Base-by-base conservation (phyloP, 1,140 invertebrate species). In the Trichogramma pretiosum region DNA sequence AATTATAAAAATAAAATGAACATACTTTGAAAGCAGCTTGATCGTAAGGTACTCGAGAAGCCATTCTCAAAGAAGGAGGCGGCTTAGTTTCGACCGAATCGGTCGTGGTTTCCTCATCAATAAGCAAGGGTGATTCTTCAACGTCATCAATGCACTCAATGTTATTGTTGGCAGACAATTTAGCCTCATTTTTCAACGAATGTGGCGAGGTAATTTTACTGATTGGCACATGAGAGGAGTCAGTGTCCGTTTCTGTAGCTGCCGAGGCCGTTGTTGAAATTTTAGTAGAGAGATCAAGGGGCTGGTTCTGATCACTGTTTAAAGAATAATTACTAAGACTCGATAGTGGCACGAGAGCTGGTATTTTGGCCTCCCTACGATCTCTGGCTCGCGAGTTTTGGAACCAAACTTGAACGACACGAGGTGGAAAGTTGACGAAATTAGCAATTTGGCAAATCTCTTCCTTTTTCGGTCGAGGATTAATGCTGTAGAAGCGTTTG, bases 351-450 rank as follows among this genome's bases (percentile, higher is more conserved):
- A 80, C 68, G 32, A 78, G 62, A 17, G 75, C 73, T 16, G 81
- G 72, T 44, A 81, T 70, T 8, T 80, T 82, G 4, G 65, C 69
- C 59, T 84, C 83, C 53, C 89, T 77, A 22, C 92, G 79, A 62
- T 95, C 91, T 26, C 93, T 78, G 0, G 93, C 94, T 43, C 94
- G 78, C 56, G 90, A 93, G 69, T 98, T 98, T 75, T 98, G 95
- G 67, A 98, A 98, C 94, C 95, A 98, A 3, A 72, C 70, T 72
- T 97, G 93, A 5, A 98, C 92, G 3, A 98, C 93, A 36, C 93
- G 77, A 26, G 92, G 88, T 23, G 92, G 82, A 54, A 97, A 86
- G 22, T 89, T 85, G 40, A 97, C 85, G 54, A 85, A 83, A 28
- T 91, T 81, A 1, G 93, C 91, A 56, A 98, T 89, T 62, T 83